A percentile compares a stretch with the other conserved stretches of the same genome.
Evolutionary conservation across 2,888 invertebrate genomes (phyloP).

Genomic region (Oscheius sp.): DNA sequence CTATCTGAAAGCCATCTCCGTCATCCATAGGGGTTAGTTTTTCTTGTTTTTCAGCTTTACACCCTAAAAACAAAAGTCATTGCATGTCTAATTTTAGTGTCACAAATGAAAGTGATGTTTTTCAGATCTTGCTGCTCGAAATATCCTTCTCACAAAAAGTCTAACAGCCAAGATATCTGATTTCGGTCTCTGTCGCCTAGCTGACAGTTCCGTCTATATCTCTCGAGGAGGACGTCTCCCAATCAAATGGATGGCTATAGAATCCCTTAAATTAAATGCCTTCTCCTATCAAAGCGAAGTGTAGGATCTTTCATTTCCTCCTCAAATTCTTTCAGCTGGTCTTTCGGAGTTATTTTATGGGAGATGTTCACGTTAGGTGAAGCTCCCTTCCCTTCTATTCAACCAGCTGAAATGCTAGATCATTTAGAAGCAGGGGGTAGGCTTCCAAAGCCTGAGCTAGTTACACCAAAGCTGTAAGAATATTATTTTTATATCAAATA

Average conservation of each 20-base stretch:
- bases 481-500: neutral
- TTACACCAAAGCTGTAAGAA: slow-evolving; percentile 52
- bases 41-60: no score
- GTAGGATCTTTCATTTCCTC: slow-evolving; percentile 25
- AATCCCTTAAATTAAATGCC: slow-evolving; percentile 57
- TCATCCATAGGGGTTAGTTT: slow-evolving; percentile 62
- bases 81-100: no score
- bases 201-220: slow-evolving; percentile 56
- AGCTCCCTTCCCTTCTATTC: slow-evolving; percentile 51
- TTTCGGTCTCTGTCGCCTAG: slow-evolving; percentile 60
- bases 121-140: slow-evolving; percentile 54
- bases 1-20: slow-evolving; percentile 52
- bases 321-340: slow-evolving; percentile 47
- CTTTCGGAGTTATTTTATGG: slow-evolving; percentile 55
- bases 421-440: slow-evolving; percentile 51
- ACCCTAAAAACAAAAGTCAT: no score
- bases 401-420: slow-evolving; percentile 56
- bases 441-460: slow-evolving; percentile 43
- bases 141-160: slow-evolving; percentile 53
- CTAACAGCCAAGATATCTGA: slow-evolving; percentile 61
- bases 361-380: slow-evolving; percentile 60
- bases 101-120: no score
- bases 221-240: slow-evolving; percentile 60
- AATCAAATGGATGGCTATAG: slow-evolving; percentile 64
- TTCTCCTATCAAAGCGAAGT: slow-evolving; percentile 57